These are phyloP conservation scores for Eristalinus aeneus DNA, from an alignment of 2,888 invertebrate genomes.

Conservation along the genomic window DNA sequence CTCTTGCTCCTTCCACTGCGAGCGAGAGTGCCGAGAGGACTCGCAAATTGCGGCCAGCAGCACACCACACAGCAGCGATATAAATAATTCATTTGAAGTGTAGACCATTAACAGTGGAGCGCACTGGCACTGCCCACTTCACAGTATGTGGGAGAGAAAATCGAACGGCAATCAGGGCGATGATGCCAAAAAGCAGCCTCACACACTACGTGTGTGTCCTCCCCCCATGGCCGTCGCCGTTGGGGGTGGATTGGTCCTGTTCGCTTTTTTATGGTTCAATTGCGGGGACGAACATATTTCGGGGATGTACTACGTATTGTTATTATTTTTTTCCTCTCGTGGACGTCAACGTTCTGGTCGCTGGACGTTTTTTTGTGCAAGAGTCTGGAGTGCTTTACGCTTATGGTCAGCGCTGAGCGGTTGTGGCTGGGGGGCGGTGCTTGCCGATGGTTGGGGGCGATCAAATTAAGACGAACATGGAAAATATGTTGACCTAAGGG, in stretches of 20 bases:
- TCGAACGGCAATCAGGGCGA: conserved; percentile 72
- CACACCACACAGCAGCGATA: conserved; percentile 53
- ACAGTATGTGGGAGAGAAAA: conserved; percentile 72
- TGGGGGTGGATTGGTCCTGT: conserved; percentile 66
- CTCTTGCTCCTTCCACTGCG: not conserved
- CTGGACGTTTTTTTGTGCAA: conserved; percentile 16
- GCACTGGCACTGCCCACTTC: conserved; percentile 72
- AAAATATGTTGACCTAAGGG: conserved; percentile 56
- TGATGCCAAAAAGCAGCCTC: conserved; percentile 60
- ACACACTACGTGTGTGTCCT: conserved; percentile 36
- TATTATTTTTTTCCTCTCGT: conserved; percentile 38
- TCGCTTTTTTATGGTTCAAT: conserved; percentile 66
- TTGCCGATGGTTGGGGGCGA: conserved; percentile 30
- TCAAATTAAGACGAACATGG: conserved; percentile 65
- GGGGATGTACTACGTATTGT: conserved; percentile 63
- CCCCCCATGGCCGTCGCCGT: conserved; percentile 25
- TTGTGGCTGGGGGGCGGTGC: conserved; percentile 56
- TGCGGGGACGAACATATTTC: conserved; percentile 69
- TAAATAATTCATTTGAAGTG: conserved; percentile 71
- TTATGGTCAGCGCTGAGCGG: conserved; percentile 49
- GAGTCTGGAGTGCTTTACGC: conserved; percentile 22
- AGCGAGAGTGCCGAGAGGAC: conserved; percentile 7
- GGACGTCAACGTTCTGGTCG: conserved; percentile 1
- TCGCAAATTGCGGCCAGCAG: conserved; percentile 33
- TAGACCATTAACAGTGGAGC: conserved; percentile 70